Percentiles rank a stretch among this genome's conserved stretches.
These are phyloP conservation scores for Theropithecus gelada DNA, from an alignment of 2,113 vertebrate genomes.

Conservation along the genomic window DNA sequence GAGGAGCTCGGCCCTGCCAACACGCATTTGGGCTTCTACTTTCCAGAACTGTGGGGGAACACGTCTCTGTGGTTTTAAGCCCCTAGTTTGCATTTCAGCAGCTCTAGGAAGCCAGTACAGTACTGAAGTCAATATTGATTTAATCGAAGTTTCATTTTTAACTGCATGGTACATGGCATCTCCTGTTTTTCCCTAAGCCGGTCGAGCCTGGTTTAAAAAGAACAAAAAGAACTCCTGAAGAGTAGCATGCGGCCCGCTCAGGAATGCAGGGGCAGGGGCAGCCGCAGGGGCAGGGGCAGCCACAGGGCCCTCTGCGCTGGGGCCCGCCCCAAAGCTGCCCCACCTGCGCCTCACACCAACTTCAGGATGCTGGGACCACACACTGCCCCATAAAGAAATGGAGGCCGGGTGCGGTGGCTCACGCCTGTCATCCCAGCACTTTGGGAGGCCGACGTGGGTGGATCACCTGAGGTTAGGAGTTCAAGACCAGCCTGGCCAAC, in stretches of 20 bases:
- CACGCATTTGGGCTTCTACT: no score
- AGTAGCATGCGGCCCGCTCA: background rate
- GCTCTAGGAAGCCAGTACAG: background rate
- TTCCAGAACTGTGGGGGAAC: background rate
- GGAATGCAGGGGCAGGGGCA: background rate
- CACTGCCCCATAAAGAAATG: background rate
- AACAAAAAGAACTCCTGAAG: background rate
- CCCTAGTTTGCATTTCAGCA: no score
- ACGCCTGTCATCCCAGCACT: background rate
- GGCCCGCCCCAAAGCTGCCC: background rate
- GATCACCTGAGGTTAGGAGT: background rate
- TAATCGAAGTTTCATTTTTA: background rate
- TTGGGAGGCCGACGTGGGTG: background rate
- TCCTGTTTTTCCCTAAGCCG: background rate
- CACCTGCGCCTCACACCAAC: background rate
- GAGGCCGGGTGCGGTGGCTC: background rate
- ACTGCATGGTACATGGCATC: background rate
- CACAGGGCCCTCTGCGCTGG: background rate
- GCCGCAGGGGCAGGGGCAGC: background rate
- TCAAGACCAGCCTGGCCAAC: background rate
- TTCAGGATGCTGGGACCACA: no score
- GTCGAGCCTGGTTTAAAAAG: no score
- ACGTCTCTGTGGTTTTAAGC: background rate
- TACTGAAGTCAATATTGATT: no score
- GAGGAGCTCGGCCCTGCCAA: background rate